Base-by-base conservation (phyloP, 2,797 vertebrate species). In the Alfaro cultratus region DNA sequence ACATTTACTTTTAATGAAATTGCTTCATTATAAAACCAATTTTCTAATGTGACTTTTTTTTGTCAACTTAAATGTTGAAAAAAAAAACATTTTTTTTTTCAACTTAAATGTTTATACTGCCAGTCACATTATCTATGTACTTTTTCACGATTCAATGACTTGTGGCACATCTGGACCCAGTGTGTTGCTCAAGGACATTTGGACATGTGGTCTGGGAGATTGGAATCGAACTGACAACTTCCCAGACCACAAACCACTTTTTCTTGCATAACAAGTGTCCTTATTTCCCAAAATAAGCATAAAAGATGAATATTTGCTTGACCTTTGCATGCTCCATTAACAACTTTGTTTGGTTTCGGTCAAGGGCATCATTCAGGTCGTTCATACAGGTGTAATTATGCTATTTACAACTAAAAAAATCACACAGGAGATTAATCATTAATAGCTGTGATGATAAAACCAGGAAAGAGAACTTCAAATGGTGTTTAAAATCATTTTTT, bases 401-500 rank as follows among this genome's bases (percentile, higher is more conserved):
- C 83, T 60, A 76, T 88, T 90, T 74, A 87, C 81, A 81, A 76
- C 23, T 47, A 75, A 75, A 47, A 79, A 78, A 36, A 29, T 39
- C 34, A 53, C 47, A 71, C 15, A 31, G 46, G 31, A 76, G 51
- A 82, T 86, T 72, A 87, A 79, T 83, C 34, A 87, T 79, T 88
- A 68, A 80, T 47, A 71, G 49, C 11, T 83, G 2, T 36, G 23
- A 81, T 78, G 6, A 47, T 41, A 34, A 51, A 46, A 77, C 53
- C 36, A 26, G 15, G 80, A 75, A 78, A 23, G 7, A 31, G 29
- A 34, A 12, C n/a, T 57, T 34, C 15, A 49, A 64, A 29, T 8
- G 70, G 39, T 0, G 51, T 7, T n/a, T 11, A 49, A 70, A 72
- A 3, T 21, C 6, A 41, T 0, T 26, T 47, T 47, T 47, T 47